Evolutionary conservation across 2,113 vertebrate species (phyloP), one percentile per base, ranked within the genome.

Genomic region (Ariopsis seemanni): DNA sequence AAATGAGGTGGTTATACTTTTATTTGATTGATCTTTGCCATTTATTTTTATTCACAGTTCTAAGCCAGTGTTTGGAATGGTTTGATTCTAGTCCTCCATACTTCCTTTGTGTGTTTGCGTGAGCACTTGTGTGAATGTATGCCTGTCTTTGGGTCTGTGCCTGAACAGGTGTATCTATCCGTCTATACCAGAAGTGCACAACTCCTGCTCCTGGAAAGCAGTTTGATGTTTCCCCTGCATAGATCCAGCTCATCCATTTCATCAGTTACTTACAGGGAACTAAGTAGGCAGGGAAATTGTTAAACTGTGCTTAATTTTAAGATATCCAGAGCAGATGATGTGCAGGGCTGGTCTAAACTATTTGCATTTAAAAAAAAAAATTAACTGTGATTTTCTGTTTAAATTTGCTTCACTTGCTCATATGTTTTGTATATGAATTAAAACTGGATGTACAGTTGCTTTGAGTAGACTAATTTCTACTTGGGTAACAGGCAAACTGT

Each of bases 1-100:
- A 94, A 93, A 93, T 91, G 92, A 95, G 95, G 95, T 95, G 95
- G 93, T 94, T 94, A 95, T 95, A 86, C 71, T 87, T 90, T 85
- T 88, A 88, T 88, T 90, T 90, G 74, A 93, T 93, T 93, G 94
- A 91, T 93, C 90, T 93, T 91, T 92, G 88, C 91, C 90, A 77
- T 88, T 90, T 71, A 86, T 65, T 82, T 92, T 92, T 84, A 84
- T 74, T 90, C 79, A 34, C 50, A 75, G 83, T 85, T 58, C 27
- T 82, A 82, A 86, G 50, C 34, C 85, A 81, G 87, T 18, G n/a
- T 92, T 85, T 55, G 84, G 90, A 91, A 63, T 9, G 25, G 77
- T 87, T 83, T 42, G 48, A 83, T 87, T 75, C 18, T 71, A 77
- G 62, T 10, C 60, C 65, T 80, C 60, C 85, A 67, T 74, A 71